Evolutionary conservation across 92 coral and sea anemone species (phyloP), one percentile per base, ranked within the genome.

Genomic region (Epizoanthus ramosus): DNA sequence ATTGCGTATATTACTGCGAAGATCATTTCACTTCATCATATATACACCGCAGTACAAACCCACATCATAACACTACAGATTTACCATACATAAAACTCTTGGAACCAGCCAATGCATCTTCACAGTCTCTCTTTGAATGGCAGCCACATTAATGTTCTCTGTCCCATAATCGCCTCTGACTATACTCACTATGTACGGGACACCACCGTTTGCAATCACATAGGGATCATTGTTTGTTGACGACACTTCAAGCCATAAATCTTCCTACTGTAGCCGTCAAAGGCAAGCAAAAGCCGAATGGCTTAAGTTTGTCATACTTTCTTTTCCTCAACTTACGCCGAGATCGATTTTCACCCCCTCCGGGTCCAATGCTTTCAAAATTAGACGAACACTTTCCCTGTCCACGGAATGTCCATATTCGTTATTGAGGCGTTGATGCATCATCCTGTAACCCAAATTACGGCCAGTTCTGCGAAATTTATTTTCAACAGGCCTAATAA

Each of bases 201-300:
- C 37, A 56, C 90, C 79, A 15, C 70, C 47, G 71, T 74, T 57
- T 58, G 87, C 87, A 57, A 87, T 63, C 18, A 87, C 57, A 57
- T 15, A 25, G 50, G 91, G 91, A 61, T 83, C 84, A 68, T 83
- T 88, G 85, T 88, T 83, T 60, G 91, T 75, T 28, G 74, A 33
- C n/a, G 61, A 75, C 66, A 88, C 75, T 61, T 88, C 88, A 15
- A 88, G 79, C 88, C 88, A 83, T 47, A 83, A 65, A 87, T 83
- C 6, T 66, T 86, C 60, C 91, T 84, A 63, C 82, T 86, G 35
- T 80, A 80, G 13, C 90, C 86, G 68, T 81, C 83, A 72, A 73
- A 81, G 23, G 88, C 88, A 88, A 9, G 71, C 79, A 82, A 84
- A 84, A 81, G 18, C 82, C 86, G 19, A 58, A 87, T 13, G 79